Evolutionary conservation across 2,797 vertebrate species (phyloP), one percentile per base, ranked within the genome.

Genomic region (Chelmon rostratus): DNA sequence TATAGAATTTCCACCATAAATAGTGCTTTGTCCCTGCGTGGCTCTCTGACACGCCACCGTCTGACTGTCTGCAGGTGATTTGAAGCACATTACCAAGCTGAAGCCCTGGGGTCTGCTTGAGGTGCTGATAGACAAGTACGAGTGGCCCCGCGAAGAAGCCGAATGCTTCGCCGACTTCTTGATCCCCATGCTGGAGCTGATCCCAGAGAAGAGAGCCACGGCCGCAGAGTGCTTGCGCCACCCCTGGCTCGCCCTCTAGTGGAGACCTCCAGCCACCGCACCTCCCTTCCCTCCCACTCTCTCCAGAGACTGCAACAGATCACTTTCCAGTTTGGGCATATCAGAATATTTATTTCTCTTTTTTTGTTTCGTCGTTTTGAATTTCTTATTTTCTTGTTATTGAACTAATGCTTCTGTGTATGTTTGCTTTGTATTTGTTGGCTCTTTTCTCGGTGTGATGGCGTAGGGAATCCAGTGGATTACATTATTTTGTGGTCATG

Each of bases 11-110:
- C 44, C 47, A 11, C 21, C 0, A 4, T 10, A 25, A 11, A 5
- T 56, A 33, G 54, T 19, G 15, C 50, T 58, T 47, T 52, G 18
- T 57, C 21, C 8, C 0, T 25, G 6, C 18, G 18, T 19, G 18
- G 6, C 18, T 5, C 33, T 49, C 12, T 52, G n/a, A 53, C 25
- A 3, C 0, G n/a, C 31, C 57, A 52, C 19, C 76, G 47, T 38
- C 44, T 76, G 67, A 19, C 40, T 19, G n/a, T 59, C 91, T 28
- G 67, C 93, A 99, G 98, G 98, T 83, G 98, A 99, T 77, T 94
- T 99, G 92, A 98, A 99, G 92, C 98, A 99, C 94, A 99, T 99
- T 93, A 99, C 97, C 57, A 99, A 99, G 93, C 91, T 99, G 93
- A 99, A 99, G 93, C 98, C 98, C 0, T 99, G 98, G 98, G 98